Evolutionary conservation across 2,113 vertebrate species (phyloP), one percentile per base, ranked within the genome.

Genomic region (Heterocephalus glaber): DNA sequence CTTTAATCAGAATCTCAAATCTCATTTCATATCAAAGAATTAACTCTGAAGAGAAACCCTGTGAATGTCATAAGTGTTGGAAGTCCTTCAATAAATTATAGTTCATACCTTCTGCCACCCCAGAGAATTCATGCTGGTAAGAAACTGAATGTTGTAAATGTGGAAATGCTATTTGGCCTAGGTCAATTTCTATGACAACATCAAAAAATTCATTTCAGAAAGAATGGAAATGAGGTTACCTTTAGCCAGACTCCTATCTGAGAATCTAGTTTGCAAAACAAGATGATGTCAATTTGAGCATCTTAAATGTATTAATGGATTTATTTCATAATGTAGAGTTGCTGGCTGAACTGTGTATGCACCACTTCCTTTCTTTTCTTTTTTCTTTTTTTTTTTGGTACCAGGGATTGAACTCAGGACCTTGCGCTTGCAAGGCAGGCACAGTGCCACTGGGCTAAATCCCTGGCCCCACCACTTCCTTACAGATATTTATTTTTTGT

Each of bases 11-110:
- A 33, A 68, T 79, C 70, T 72, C 3, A 22, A 61, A 47, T 81
- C 56, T 77, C 38, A 35, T 35, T 58, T 84, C 58, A 30, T 72
- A 72, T 94, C 89, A 76, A 92, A 92, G n/a, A 84, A 87, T 17
- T 66, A 14, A 14, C 35, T 68, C 72, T 58, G 74, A 30, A 85
- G 66, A 82, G 56, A 79, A 89, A 30, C 9, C 13, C 24, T 70
- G 38, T 22, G 28, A 63, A 49, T 20, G 41, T 89, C 84, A 7
- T 13, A 70, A 44, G 30, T 83, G 70, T 49, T 77, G 54, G 35
- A 82, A 86, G 52, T 77, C 24, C 74, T 92, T 84, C 49, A 44
- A 49, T 49, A 77, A 77, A n/a, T 86, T 66, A 82, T 17, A 63
- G 49, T 58, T 86, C 47, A 38, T 30, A 58, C 66, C 56, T 72